Evolutionary conservation across 2,797 vertebrate species (phyloP), one percentile per base, ranked within the genome.

Genomic region (Amazona ochrocephala): DNA sequence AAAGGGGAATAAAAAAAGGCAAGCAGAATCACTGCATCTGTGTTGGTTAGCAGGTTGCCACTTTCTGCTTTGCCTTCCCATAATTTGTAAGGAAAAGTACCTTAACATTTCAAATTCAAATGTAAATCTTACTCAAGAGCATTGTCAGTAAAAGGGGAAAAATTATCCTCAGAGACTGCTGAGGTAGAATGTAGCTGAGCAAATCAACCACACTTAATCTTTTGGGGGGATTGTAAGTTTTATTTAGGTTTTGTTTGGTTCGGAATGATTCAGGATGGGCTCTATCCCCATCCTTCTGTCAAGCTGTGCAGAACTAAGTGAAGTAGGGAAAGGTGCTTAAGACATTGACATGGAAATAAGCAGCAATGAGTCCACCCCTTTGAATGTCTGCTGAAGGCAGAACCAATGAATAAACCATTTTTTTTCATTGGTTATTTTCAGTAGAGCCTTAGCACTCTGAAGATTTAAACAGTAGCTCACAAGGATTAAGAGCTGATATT

Each of bases 121-220:
- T 95, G 74, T 73, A 86, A 93, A 94, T 91, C 61, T 73, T 84
- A 75, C 24, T 91, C 42, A 75, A 73, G 66, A 88, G 34, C 47
- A 45, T 60, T 85, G 70, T 73, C 54, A 47, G 50, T 74, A 79
- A 70, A 83, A 88, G n/a, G 18, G 58, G 48, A 34, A 82, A 81
- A 90, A 90, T 13, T 84, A 70, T 58, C 71, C 30, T 84, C 14
- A 7, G 70, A 79, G 76, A 44, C 64, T 91, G 71, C 74, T 45
- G 41, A 77, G 60, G 77, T 58, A 44, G 67, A 91, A 68, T 66
- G 44, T 65, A 42, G 23, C 83, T 32, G 76, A 91, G 42, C 50
- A 79, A 93, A 96, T 94, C 44, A 61, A 91, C 84, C 48, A 48
- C 47, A 21, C 11, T 58, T 90, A 82, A 82, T 84, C 42, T 93